Evolutionary conservation across 2,797 vertebrate species (phyloP), one percentile per base, ranked within the genome.

Genomic region (Anabas testudineus): DNA sequence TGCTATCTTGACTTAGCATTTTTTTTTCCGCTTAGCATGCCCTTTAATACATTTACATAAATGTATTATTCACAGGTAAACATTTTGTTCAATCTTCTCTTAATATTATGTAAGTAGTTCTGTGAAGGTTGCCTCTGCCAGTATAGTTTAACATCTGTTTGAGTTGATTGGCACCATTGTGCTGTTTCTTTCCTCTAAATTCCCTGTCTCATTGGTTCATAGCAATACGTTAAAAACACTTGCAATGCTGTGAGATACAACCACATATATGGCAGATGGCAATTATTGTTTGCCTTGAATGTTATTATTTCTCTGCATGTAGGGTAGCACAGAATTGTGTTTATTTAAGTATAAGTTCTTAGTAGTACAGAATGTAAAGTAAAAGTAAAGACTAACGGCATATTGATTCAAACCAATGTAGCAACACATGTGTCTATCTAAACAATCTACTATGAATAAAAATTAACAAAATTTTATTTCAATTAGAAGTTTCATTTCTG

Each of bases 131-230:
- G 41, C 16, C 28, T 56, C 74, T 70, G 66, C 67, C 74, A 56
- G 48, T 76, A 55, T 43, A 65, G 19, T 83, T 78, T 45, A 81
- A 72, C 59, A 74, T 63, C 57, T 73, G 64, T 65, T 43, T 48
- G 63, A 72, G 72, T 66, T 16, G 14, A 73, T 76, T 78, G 76
- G 78, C 39, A 45, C 67, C 15, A 37, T 64, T 71, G 56, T 69
- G 62, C 66, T 80, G 61, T 60, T 32, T 63, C 37, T 56, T 61
- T 53, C 68, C 59, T 55, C 64, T 57, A 71, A 56, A 85, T 53
- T 83, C 43, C 32, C 51, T 57, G 69, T 86, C 65, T 86, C 79
- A 87, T 86, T 80, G 75, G 56, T 71, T 83, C 41, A 9, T 76
- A 89, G 59, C 52, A 73, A 30, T n/a, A n/a, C n/a, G n/a, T n/a